Evolutionary conservation across 2,113 vertebrate species (phyloP).

Genomic region (Sigmodon hispidus): DNA sequence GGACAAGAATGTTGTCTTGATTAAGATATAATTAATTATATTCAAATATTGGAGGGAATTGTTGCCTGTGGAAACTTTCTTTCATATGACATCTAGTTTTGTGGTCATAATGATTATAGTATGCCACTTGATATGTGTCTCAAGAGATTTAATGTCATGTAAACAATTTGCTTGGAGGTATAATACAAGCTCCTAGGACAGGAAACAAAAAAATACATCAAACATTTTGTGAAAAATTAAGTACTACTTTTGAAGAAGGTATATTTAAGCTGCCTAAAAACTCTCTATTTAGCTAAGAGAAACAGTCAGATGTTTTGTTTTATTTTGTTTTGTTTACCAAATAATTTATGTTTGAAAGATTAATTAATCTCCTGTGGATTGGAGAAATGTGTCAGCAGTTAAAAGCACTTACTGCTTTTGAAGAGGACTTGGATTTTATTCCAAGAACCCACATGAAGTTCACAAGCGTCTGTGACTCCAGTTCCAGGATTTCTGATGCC

Average conservation of each 20-base stretch:
- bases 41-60: background rate
- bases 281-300: background rate
- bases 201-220: background rate
- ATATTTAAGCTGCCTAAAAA: background rate
- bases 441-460: background rate
- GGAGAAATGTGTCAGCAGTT: background rate
- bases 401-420: background rate
- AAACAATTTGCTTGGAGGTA: constrained; percentile 27
- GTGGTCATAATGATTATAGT: background rate
- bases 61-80: constrained; percentile 6
- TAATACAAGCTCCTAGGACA: background rate
- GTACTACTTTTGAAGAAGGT: background rate
- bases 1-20: background rate
- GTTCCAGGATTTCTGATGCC: background rate
- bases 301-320: background rate
- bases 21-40: constrained; percentile 17
- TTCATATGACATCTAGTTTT: background rate
- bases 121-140: background rate
- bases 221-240: background rate
- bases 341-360: background rate
- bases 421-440: background rate
- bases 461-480: background rate
- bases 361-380: background rate
- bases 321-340: background rate
- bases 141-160: constrained; percentile 15